Percentiles rank a stretch among this genome's conserved stretches.
Conservation (phyloP, 2,797 vertebrate species). For the Crax fasciolata region DNA sequence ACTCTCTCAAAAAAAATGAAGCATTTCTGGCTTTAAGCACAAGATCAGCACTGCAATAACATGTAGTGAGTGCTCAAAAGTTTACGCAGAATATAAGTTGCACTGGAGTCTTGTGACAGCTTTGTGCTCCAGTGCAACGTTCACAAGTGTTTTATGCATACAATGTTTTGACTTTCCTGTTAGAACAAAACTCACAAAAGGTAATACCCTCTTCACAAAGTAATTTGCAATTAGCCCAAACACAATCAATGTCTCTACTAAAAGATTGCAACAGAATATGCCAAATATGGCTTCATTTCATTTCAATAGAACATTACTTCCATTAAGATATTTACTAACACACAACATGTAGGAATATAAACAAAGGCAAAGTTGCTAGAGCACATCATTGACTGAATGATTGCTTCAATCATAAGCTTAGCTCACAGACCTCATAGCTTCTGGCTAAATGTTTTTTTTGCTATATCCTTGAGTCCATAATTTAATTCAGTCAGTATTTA, state of each 20-base stretch:
- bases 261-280: not conserved
- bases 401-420: not conserved
- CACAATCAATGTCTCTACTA: not conserved
- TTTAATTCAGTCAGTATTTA: constrained; percentile 17
- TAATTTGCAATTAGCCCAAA: not conserved
- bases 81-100: rapidly evolving
- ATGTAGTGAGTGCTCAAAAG: not conserved
- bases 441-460: constrained; percentile 4
- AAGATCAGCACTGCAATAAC: not conserved
- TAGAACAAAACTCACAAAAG: not conserved
- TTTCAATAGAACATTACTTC: not conserved
- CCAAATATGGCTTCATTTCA: not conserved
- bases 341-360: not conserved
- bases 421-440: not conserved
- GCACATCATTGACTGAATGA: not conserved
- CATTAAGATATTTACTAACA: not conserved
- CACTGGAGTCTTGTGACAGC: not conserved
- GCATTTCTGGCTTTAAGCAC: not conserved
- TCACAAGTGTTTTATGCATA: not conserved
- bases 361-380: not conserved
- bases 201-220: not conserved
- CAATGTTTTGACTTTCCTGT: not conserved
- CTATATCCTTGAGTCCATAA: not conserved
- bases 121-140: not conserved
- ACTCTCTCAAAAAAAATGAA: not conserved